A percentile compares a stretch with the other conserved stretches of the same genome.
These are phyloP conservation scores for Phataginus tetradactyla DNA, from an alignment of 2,797 vertebrate genomes.

Conservation along the genomic window DNA sequence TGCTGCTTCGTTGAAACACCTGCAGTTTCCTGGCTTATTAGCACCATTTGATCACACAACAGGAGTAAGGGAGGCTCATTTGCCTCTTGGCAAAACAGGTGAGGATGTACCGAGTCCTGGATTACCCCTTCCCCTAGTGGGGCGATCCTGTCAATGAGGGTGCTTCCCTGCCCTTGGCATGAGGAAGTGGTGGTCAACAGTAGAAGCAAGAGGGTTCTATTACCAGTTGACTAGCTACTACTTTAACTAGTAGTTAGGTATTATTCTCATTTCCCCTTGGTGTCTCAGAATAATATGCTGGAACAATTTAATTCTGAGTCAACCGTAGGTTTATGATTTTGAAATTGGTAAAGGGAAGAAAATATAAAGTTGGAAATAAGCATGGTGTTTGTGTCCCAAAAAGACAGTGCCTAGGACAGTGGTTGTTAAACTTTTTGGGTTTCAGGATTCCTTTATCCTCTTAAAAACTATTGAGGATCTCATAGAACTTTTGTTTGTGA, in stretches of 20 bases:
- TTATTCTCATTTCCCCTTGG: neutral
- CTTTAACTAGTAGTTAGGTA: neutral
- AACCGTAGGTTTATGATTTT: neutral
- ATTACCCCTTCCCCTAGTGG: neutral
- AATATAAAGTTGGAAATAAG: conserved; percentile 3
- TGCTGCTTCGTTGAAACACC: neutral
- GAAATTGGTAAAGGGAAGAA: neutral
- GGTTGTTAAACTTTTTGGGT: neutral
- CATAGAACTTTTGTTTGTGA: neutral
- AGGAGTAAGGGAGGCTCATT: conserved; percentile 11
- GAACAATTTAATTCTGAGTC: conserved; percentile 33
- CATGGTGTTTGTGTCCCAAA: neutral
- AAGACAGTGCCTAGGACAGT: neutral
- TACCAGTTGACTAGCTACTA: neutral
- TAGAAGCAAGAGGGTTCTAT: neutral
- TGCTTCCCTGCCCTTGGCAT: neutral
- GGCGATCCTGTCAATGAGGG: fast-evolving
- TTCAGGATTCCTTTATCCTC: neutral
- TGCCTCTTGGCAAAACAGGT: conserved; percentile 44
- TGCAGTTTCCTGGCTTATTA: conserved; percentile 24
- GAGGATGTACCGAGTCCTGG: neutral
- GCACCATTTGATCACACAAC: neutral
- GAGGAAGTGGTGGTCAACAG: neutral
- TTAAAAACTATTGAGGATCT: neutral
- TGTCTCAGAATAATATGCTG: neutral